Base-by-base conservation (phyloP, 2,797 vertebrate genomes). In the Lindbergichthys nudifrons region DNA sequence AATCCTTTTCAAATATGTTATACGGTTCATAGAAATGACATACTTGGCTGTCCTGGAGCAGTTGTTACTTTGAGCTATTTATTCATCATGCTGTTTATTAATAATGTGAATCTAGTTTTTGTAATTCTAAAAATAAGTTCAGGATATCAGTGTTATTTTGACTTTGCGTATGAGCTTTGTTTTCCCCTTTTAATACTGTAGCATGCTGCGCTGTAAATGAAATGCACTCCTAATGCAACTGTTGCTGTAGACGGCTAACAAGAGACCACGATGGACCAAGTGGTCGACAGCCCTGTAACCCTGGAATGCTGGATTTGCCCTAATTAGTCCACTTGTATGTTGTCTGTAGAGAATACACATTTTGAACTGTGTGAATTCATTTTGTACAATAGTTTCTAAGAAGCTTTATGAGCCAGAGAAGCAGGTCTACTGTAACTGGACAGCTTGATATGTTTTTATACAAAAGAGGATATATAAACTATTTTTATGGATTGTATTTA, bases 21-120 rank as follows among this genome's bases (percentile, higher is more conserved):
- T 46, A 36, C 26, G 4, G 26, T 26, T 26, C n/a, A 42, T 52
- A 60, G 12, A 67, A 70, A 65, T n/a, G 0, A 66, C 26, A 32
- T 14, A 36, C 54, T 79, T 26, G 72, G 26, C 36, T 60, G 21
- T 32, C 50, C 21, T 36, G 11, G 47, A 21, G 8, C 41, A 7
- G 32, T 13, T 69, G 19, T 68, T 66, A 36, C 46, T 63, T 57
- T 46, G 14, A 81, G 36, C 36, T 66, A 48, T 81, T 84, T 81
- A 59, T 75, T 72, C 2, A 73, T 63, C 21, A 11, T 14, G 52
- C 70, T 60, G 9, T 54, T 69, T 57, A 21, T 19, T 48, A 11
- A 13, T 48, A 3, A 46, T 36, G 48, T 47, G 0, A 4, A 48
- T 48, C n/a, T 70, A 30, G 11, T 71, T 63, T 73, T 36, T 60